Percentiles rank a stretch among this genome's conserved stretches.
Conservation (phyloP, 2,797 vertebrate genomes). For the Vultur gryphus region DNA sequence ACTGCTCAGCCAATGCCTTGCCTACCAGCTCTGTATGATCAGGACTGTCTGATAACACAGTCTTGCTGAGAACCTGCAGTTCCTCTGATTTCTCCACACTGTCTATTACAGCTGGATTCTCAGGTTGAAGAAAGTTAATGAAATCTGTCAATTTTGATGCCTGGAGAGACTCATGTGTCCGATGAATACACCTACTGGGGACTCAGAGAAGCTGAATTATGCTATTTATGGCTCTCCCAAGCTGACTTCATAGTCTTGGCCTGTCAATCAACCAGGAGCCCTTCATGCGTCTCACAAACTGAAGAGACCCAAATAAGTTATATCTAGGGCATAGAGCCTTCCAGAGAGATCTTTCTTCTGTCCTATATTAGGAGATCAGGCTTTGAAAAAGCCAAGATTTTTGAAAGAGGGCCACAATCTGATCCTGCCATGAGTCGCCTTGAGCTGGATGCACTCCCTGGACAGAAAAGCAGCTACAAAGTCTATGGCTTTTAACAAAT, state of each 20-base stretch:
- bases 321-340: not conserved
- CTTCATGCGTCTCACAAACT: not conserved
- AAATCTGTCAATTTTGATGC: conserved; percentile 41
- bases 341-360: not conserved
- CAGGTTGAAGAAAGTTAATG: conserved; percentile 41
- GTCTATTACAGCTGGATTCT: conserved; percentile 28
- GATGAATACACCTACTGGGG: conserved; percentile 3
- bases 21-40: not conserved
- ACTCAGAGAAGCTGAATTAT: not conserved
- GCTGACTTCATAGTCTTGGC: not conserved
- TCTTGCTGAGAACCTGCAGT: not conserved
- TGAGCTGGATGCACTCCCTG: not conserved
- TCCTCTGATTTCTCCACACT: not conserved
- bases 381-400: not conserved
- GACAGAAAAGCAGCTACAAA: not conserved
- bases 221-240: not conserved
- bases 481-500: not conserved
- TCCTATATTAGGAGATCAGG: not conserved
- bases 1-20: conserved; percentile 25
- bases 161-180: not conserved
- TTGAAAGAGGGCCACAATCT: not conserved
- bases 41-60: not conserved
- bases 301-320: not conserved
- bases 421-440: not conserved
- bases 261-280: not conserved